Percentiles rank a stretch among this genome's conserved stretches.
phyloP scores from a whole-genome alignment of 2,797 vertebrate genomes.

The Anguilla megastoma region DNA sequence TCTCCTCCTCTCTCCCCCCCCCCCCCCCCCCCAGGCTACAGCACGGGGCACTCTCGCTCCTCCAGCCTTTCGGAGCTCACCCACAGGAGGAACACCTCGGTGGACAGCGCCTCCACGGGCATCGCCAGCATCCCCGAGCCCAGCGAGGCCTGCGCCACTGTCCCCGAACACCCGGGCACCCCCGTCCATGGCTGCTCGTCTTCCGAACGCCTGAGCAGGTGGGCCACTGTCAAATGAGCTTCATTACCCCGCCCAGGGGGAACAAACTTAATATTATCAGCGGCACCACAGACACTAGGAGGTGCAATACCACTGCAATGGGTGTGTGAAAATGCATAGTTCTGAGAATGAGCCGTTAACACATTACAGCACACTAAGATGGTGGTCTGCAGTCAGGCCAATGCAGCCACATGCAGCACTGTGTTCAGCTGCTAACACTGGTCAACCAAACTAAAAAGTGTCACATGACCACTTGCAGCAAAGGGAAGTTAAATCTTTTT shows the following conservation, averaged over 20 bases:
- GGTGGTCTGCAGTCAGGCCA: not conserved
- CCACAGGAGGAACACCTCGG: conserved; percentile 85
- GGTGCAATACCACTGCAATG: not conserved
- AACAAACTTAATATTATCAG: not conserved
- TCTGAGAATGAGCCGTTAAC: not conserved
- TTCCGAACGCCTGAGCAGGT: conserved; percentile 76
- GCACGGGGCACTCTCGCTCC: conserved; percentile 83
- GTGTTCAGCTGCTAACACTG: not conserved
- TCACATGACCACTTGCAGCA: not conserved
- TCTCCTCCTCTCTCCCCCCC: too few relatives aligned
- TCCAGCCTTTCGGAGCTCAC: conserved; percentile 88
- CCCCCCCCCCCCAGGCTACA: conserved; percentile 76
- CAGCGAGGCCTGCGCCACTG: conserved; percentile 59
- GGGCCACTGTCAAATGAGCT: conserved; percentile 27
- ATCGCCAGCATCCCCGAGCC: conserved; percentile 85
- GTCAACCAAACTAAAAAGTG: not conserved
- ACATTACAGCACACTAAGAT: not conserved
- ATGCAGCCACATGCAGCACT: not conserved
- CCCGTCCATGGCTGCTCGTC: conserved; percentile 59
- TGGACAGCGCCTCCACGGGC: conserved; percentile 84
- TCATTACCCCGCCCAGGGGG: not conserved
- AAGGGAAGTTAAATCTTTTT: not conserved
- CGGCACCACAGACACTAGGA: not conserved
- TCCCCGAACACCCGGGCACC: conserved; percentile 54
- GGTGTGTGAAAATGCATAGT: not conserved